phyloP scores from a whole-genome alignment of 1,140 invertebrate genomes.

The Anastrepha ludens region DNA sequence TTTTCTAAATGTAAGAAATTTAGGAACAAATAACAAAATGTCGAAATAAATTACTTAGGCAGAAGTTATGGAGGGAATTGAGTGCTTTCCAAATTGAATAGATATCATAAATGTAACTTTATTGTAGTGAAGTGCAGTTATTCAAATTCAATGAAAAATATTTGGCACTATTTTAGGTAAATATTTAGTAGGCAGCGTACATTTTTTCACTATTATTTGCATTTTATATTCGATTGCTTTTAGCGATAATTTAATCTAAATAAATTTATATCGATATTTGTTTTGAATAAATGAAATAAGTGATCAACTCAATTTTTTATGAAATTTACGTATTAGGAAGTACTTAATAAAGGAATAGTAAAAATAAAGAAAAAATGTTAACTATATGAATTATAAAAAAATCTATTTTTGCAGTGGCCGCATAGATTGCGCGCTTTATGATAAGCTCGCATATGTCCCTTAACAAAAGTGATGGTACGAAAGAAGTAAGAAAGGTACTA shows the following conservation, averaged over 20 bases:
- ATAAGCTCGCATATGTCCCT: no score
- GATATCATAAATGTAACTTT: background rate
- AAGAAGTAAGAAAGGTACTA: no score
- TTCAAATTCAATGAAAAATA: background rate
- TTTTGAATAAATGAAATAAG: background rate
- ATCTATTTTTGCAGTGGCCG: no score
- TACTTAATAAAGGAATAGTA: background rate
- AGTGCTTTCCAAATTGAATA: background rate
- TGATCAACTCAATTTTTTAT: background rate
- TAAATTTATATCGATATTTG: background rate
- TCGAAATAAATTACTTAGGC: background rate
- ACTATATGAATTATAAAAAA: no score
- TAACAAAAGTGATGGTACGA: no score
- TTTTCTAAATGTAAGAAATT: background rate
- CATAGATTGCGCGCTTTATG: no score
- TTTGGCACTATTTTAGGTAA: background rate
- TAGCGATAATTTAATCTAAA: constrained; percentile 11
- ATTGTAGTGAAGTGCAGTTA: background rate
- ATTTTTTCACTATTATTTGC: constrained; percentile 4
- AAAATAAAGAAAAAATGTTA: background rate
- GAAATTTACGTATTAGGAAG: background rate
- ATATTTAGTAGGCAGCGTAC: background rate
- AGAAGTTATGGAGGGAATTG: background rate
- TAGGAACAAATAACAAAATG: background rate
- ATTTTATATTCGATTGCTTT: background rate